A percentile compares a stretch with the other conserved stretches of the same genome.
Evolutionary conservation across 2,888 invertebrate species (phyloP).

Genomic region (Scaptomyza cyrtandrae): DNA sequence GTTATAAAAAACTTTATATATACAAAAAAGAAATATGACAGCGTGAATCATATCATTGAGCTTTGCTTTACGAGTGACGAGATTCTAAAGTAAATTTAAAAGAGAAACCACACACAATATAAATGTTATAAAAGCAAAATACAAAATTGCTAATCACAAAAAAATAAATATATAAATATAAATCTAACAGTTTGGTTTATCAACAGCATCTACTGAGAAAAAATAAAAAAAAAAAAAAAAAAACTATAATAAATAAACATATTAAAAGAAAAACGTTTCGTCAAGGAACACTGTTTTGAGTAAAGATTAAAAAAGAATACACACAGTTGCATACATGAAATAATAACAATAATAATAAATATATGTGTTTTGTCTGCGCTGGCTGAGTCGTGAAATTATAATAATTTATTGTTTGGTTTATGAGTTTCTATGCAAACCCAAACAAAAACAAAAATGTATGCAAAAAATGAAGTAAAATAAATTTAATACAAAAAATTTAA

Average conservation of each 20-base stretch:
- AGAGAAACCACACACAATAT: constrained; percentile 47
- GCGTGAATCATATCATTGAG: constrained; percentile 80
- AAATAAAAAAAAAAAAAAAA: constrained; percentile 11
- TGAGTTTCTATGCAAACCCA: constrained; percentile 53
- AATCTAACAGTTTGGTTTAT: constrained; percentile 35
- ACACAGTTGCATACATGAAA: constrained; percentile 39
- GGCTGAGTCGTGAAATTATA: constrained; percentile 60
- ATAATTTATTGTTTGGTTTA: constrained; percentile 45
- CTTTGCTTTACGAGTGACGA: constrained; percentile 74
- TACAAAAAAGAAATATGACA: constrained; percentile 11
- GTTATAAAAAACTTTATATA: constrained; percentile 10
- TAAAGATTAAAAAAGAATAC: constrained; percentile 26
- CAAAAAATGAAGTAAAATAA: constrained; percentile 37
- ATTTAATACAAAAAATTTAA: constrained; percentile 8
- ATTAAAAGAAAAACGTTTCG: constrained; percentile 26
- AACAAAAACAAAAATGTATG: constrained; percentile 61
- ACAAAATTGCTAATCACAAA: constrained; percentile 34
- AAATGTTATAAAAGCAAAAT: constrained; percentile 45
- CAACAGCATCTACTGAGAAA: constrained; percentile 24
- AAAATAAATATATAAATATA: constrained; percentile 15
- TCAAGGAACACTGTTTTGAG: constrained; percentile 38
- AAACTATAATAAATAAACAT: constrained; percentile 24
- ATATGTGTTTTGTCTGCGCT: constrained; percentile 70
- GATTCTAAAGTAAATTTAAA: constrained; percentile 56
- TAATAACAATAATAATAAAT: constrained; percentile 26